Evolutionary conservation across 2,797 vertebrate species (phyloP).

Genomic region (Oreochromis grahami): DNA sequence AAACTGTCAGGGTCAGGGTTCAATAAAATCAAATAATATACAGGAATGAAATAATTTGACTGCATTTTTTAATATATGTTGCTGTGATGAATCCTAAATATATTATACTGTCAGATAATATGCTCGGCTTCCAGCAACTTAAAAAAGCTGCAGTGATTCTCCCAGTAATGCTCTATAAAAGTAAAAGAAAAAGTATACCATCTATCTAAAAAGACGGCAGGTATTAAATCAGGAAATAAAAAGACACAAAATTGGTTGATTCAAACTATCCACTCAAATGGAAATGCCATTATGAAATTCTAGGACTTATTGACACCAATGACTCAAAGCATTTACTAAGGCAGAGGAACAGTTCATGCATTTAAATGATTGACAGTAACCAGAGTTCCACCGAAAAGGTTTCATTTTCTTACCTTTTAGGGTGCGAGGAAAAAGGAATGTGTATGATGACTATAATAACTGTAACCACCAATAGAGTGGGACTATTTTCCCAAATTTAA

Average conservation of each 20-base stretch:
- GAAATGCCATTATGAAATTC: background rate
- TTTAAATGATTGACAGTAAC: background rate
- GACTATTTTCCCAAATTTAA: background rate
- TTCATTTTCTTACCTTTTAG: rapidly evolving
- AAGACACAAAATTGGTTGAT: background rate
- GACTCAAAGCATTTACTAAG: background rate
- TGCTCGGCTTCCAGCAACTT: background rate
- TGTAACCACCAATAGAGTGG: rapidly evolving
- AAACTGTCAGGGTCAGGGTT: background rate
- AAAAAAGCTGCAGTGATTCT: background rate
- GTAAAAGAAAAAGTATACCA: background rate
- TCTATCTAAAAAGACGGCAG: rapidly evolving
- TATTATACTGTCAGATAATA: background rate
- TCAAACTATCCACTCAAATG: background rate
- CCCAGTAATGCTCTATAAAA: background rate
- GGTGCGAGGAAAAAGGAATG: background rate
- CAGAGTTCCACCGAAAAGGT: background rate
- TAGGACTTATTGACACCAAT: background rate
- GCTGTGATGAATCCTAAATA: background rate
- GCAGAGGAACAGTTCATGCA: background rate
- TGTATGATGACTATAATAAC: background rate
- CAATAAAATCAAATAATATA: background rate
- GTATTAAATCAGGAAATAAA: background rate
- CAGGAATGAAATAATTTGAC: background rate
- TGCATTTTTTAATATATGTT: background rate